Evolutionary conservation across 1,140 invertebrate species (phyloP), one percentile per base, ranked within the genome.

Genomic region (Dysdera silvatica): DNA sequence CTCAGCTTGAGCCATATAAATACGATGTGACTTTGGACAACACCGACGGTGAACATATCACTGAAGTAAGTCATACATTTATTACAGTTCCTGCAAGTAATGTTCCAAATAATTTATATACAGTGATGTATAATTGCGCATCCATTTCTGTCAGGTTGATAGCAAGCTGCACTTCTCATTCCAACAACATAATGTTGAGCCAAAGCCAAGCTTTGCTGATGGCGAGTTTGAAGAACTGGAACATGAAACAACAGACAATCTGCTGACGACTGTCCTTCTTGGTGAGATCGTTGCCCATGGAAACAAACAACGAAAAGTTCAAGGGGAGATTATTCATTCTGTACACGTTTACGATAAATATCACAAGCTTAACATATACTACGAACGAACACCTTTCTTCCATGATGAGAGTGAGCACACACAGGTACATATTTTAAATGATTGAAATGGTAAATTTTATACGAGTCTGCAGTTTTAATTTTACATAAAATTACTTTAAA

Each of bases 291-390:
- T 10, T 4, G 35, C 28, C 12, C 16, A 6, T 14, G 66, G 66
- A 24, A 45, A 63, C 37, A 54, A 52, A 18, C 54, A 67, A n/a
- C 48, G 66, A 7, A 63, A 59, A 14, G 10, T 49, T 6, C 1
- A 40, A 8, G 40, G 33, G 16, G 47, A 49, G 0, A 0, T 58
- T 2, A 53, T 51, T 0, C 59, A 63, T 51, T 45, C 51, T 3
- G 14, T 48, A 18, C 35, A 60, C 12, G 29, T 54, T 5, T 20
- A 41, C 16, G 18, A 49, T 2, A 12, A n/a, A 2, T 37, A 52
- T 40, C 60, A 63, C 33, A 67, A 67, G 41, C 1, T 59, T 1
- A 63, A 58, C 24, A 40, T 67, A n/a, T 67, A 20, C 54, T 67
- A 63, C 28, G 51, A 59, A 8, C 52, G 66, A 61, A 48, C 66